Percentiles rank a stretch among this genome's conserved stretches.
phyloP scores from a whole-genome alignment of 2,113 vertebrate genomes.

The Ginglymostoma cirratum region DNA sequence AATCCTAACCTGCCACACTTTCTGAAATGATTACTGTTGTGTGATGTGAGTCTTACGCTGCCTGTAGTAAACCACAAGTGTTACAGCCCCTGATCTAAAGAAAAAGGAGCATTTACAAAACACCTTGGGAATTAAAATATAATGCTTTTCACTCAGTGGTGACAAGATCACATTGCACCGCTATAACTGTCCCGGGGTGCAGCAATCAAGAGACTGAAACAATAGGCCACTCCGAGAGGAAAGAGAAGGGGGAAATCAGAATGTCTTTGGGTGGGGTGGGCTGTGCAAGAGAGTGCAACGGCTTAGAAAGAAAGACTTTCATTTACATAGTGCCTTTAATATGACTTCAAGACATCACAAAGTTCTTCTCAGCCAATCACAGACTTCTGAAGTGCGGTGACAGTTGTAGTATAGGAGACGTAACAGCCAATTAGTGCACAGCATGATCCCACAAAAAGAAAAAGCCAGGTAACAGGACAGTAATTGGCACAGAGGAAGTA shows the following conservation, averaged over 20 bases:
- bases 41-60: background rate
- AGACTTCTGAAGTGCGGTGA: background rate
- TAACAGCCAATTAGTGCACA: background rate
- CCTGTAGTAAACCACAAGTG: background rate
- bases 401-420: background rate
- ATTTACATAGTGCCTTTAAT: background rate
- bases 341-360: background rate
- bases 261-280: background rate
- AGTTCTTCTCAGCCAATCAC: background rate
- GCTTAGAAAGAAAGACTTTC: background rate
- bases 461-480: too few species aligned
- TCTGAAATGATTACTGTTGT: background rate
- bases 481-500: background rate
- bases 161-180: background rate
- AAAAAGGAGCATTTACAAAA: background rate
- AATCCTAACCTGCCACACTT: background rate
- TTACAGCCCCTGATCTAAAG: background rate
- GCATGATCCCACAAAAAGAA: background rate
- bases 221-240: background rate
- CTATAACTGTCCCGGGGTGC: background rate
- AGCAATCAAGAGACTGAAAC: background rate
- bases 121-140: background rate
- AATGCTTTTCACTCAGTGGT: background rate
- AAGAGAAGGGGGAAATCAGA: background rate
- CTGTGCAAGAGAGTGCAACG: background rate